Base-by-base conservation (phyloP, 2,797 vertebrate species). In the Smutsia gigantea region DNA sequence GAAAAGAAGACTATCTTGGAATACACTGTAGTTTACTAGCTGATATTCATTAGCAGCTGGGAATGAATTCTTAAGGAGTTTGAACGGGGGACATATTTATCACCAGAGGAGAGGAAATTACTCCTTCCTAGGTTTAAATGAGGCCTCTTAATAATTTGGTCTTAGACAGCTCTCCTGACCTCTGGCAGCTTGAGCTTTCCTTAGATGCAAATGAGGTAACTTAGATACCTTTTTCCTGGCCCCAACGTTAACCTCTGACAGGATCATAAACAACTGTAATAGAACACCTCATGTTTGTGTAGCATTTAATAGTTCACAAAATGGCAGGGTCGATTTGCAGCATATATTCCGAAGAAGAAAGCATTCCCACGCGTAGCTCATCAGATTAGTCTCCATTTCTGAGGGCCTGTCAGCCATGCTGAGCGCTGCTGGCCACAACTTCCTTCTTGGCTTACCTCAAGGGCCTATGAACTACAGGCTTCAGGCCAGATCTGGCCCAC, bases 361-460 rank as follows among this genome's bases (percentile, higher is more conserved):
- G 19, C 0, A 1, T 42, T 71, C 6, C 55, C 49, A 0, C 4
- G 18, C 18, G 12, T 5, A 37, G 29, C 0, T 53, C 31, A 0
- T 17, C 6, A 1, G 18, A 13, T 23, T 27, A 18, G 11, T 6
- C n/a, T 42, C 66, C 15, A 2, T 23, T 19, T 25, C 0, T 27
- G 31, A 11, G 31, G 42, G 64, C 3, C 64, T 71, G 59, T 46
- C 12, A 1, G 2, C 37, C 34, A 5, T 0, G 2, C 42, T 12
- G 39, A 29, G 8, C 1, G 0, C 34, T 14, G 11, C 25, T 12
- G 2, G 0, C 13, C 39, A 2, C 0, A 2, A 9, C 42, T 7
- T 71, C n/a, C 19, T 74, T 23, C 7, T 15, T 21, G 51, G 53
- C 31, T 75, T 18, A 55, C 61, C n/a, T 8, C 21, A 6, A 49